These are phyloP conservation scores for Drosophila hawaiiensis DNA, from an alignment of 2,888 invertebrate species.

Conservation along the genomic window DNA sequence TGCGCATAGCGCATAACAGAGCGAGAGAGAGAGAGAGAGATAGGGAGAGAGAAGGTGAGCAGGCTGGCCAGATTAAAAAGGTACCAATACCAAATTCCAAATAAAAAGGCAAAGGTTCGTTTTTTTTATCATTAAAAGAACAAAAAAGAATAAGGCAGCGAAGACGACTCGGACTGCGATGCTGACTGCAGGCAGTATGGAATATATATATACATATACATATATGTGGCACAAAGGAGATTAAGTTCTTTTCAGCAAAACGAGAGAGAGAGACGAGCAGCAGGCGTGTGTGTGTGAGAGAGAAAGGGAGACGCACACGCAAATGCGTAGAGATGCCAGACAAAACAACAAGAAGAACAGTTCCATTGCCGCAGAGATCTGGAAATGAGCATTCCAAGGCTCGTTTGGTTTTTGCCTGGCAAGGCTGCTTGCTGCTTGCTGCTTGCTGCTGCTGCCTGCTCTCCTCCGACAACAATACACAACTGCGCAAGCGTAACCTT, in stretches of 20 bases:
- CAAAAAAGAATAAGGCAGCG: constrained; percentile 51
- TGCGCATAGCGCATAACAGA: constrained; percentile 46
- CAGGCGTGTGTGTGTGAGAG: background rate
- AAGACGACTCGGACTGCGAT: constrained; percentile 24
- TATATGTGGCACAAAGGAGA: constrained; percentile 76
- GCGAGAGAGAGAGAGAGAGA: background rate
- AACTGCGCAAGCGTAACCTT: constrained; percentile 80
- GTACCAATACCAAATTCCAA: constrained; percentile 81
- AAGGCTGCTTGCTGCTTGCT: constrained; percentile 7
- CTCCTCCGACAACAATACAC: constrained; percentile 52
- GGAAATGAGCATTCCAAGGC: constrained; percentile 74
- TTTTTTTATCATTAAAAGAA: constrained; percentile 77
- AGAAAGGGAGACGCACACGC: constrained; percentile 40
- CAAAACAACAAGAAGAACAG: constrained; percentile 28
- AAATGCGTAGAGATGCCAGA: constrained; percentile 60
- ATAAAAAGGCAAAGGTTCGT: constrained; percentile 76
- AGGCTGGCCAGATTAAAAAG: constrained; percentile 70
- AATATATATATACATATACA: constrained; percentile 8
- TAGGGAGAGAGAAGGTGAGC: constrained; percentile 6
- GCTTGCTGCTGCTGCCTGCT: constrained; percentile 17
- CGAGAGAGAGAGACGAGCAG: background rate
- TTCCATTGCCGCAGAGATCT: constrained; percentile 25
- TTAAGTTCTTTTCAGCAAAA: constrained; percentile 73
- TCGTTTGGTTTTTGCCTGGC: constrained; percentile 17
- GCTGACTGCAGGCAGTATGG: constrained; percentile 41